Evolutionary conservation across 2,113 vertebrate genomes (phyloP).

Genomic region (Ancistrus triradiatus): DNA sequence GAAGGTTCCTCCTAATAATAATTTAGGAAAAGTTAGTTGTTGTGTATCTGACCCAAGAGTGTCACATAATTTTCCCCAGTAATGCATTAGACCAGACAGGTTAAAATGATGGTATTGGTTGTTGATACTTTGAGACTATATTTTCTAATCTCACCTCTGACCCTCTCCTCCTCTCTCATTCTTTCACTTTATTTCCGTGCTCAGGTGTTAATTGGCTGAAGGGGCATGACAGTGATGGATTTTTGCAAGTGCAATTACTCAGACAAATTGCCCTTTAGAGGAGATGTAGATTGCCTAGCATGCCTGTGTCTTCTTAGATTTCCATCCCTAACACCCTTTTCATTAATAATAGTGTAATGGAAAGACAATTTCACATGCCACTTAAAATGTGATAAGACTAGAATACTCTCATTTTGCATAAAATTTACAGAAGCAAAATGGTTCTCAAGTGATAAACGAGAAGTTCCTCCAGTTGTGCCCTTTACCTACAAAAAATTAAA

Average conservation of each 20-base stretch:
- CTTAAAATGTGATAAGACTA: constrained; percentile 38
- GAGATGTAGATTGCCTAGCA: constrained; percentile 43
- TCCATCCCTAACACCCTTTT: constrained; percentile 37
- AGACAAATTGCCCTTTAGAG: constrained; percentile 53
- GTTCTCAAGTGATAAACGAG: constrained; percentile 7
- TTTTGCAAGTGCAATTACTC: constrained; percentile 52
- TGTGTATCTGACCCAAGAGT: background rate
- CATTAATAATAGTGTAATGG: constrained; percentile 41
- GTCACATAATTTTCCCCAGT: background rate
- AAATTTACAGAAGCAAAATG: constrained; percentile 12
- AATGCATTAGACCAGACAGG: constrained; percentile 13
- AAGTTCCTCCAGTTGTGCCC: background rate
- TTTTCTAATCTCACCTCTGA: constrained; percentile 32
- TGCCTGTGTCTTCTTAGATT: constrained; percentile 44
- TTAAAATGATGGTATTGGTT: constrained; percentile 9
- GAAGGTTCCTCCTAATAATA: constrained; percentile 39
- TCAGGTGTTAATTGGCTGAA: constrained; percentile 48
- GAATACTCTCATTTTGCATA: constrained; percentile 10
- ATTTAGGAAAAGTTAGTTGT: constrained; percentile 36
- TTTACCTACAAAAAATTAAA: constrained; percentile 1
- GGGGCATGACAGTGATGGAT: constrained; percentile 47
- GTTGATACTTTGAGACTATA: constrained; percentile 32
- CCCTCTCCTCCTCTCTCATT: constrained; percentile 22
- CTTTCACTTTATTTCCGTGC: constrained; percentile 35
- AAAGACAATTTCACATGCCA: constrained; percentile 39